Base-by-base conservation (phyloP, 2,797 vertebrate genomes). In the Rhodeus uyekii region DNA sequence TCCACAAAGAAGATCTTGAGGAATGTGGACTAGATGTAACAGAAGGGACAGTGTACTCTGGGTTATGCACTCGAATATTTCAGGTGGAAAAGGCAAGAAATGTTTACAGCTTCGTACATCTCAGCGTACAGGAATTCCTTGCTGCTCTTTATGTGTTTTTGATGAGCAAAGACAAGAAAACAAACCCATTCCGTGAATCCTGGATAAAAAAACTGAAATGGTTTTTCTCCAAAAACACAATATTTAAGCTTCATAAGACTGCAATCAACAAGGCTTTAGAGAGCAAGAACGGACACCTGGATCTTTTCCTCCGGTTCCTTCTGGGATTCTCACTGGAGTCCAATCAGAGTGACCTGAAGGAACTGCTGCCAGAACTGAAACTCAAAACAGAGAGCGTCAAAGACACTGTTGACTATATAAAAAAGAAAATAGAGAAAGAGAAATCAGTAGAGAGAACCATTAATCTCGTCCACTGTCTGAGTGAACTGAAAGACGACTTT, bases 311-410 rank as follows among this genome's bases (percentile, higher is more conserved):
- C 0, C 48, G 48, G 19, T 50, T 50, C 50, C 50, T 55, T 1
- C n/a, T 55, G 22, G 50, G 50, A n/a, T 22, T 50, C 48, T 50
- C 48, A 22, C 48, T 55, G 22, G 50, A 55, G 9, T 24, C 50
- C 50, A 24, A 55, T 5, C 50, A 24, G 22, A 55, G 22, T 10
- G 50, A 55, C 9, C 50, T 55, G 22, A 55, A 55, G 50, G 50
- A 1, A 24, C 50, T 55, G 24, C 22, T 55, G 50, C 50, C 50
- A 55, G 22, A 22, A 24, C 50, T 55, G 3, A 1, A 55, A 55
- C 9, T 24, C 0, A 55, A 2, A 55, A 24, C 8, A 24, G 50
- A 10, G 50, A 1, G 12, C 3, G 0, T 55, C 0, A 24, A n/a
- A 55, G 0, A 55, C 7, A 55, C 50, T 12, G 3, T 0, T 55